phyloP scores from a whole-genome alignment of 1,140 invertebrate genomes.

The Drosophila micromelanica region DNA sequence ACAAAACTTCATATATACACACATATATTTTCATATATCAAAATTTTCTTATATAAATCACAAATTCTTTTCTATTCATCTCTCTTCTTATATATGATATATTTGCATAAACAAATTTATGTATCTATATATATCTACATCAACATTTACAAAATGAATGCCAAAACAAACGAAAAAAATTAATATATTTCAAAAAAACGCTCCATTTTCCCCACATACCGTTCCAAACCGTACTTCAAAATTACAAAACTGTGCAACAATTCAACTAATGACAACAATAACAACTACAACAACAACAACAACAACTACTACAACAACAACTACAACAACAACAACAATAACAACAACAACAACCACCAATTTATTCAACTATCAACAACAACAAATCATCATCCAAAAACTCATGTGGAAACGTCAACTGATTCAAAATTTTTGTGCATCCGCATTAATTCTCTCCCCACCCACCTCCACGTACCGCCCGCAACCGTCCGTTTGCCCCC shows the following conservation, averaged over 20 bases:
- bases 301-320: constrained; percentile 21
- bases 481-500: constrained; percentile 37
- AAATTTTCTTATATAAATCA: constrained; percentile 13
- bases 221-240: constrained; percentile 56
- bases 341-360: constrained; percentile 28
- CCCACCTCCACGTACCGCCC: constrained; percentile 27
- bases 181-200: constrained; percentile 55
- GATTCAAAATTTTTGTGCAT: constrained; percentile 44
- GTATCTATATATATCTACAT: constrained; percentile 6
- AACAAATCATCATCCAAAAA: constrained; percentile 34
- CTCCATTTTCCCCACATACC: constrained; percentile 61
- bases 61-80: constrained; percentile 14
- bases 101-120: neutral
- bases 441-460: constrained; percentile 30
- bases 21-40: constrained; percentile 11
- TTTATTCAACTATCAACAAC: constrained; percentile 46
- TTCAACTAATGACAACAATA: constrained; percentile 34
- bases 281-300: constrained; percentile 37
- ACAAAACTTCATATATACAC: constrained; percentile 7
- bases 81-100: constrained; percentile 16
- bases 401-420: constrained; percentile 48
- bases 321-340: constrained; percentile 22
- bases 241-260: constrained; percentile 60
- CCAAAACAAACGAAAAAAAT: constrained; percentile 13
- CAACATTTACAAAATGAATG: constrained; percentile 19